Evolutionary conservation across 2,888 invertebrate species (phyloP).

Genomic region (Eilema caniola): DNA sequence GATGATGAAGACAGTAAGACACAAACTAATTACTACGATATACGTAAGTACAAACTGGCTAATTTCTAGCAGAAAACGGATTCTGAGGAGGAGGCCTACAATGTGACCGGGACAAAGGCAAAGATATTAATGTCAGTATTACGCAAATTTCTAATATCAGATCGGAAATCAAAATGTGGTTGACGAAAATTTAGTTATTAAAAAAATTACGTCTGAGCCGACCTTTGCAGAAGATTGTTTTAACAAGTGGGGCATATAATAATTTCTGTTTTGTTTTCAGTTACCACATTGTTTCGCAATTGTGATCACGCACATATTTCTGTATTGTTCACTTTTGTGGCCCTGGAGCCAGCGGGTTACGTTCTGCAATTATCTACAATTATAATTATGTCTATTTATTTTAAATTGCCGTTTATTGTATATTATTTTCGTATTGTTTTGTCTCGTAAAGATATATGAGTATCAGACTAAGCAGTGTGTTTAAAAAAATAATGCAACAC

Average conservation of each 20-base stretch:
- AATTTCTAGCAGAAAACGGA: too few species aligned
- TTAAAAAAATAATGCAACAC: background rate
- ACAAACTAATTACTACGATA: background rate
- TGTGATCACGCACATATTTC: slow-evolving; percentile 54
- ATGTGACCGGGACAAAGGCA: too few species aligned
- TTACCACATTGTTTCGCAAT: slow-evolving; percentile 55
- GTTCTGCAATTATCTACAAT: slow-evolving; percentile 27
- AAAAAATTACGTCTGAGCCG: slow-evolving; percentile 10
- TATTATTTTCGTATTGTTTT: slow-evolving; percentile 14
- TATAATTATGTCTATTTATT: slow-evolving; percentile 39
- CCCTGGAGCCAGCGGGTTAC: slow-evolving; percentile 43
- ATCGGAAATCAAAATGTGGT: background rate
- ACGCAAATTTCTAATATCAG: background rate
- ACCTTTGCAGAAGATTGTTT: slow-evolving; percentile 32
- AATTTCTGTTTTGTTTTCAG: slow-evolving; percentile 62
- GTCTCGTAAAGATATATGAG: background rate
- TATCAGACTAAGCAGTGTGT: background rate
- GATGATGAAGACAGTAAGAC: too few species aligned
- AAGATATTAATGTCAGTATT: too few species aligned
- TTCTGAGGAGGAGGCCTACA: too few species aligned
- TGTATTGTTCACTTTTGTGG: slow-evolving; percentile 53
- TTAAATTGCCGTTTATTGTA: slow-evolving; percentile 26
- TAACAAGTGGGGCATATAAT: slow-evolving; percentile 48
- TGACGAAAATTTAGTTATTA: slow-evolving; percentile 9
- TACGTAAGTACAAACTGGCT: background rate